Percentiles rank a stretch among this genome's conserved stretches.
These are phyloP conservation scores for Calypte anna DNA, from an alignment of 2,113 vertebrate genomes.

Conservation along the genomic window DNA sequence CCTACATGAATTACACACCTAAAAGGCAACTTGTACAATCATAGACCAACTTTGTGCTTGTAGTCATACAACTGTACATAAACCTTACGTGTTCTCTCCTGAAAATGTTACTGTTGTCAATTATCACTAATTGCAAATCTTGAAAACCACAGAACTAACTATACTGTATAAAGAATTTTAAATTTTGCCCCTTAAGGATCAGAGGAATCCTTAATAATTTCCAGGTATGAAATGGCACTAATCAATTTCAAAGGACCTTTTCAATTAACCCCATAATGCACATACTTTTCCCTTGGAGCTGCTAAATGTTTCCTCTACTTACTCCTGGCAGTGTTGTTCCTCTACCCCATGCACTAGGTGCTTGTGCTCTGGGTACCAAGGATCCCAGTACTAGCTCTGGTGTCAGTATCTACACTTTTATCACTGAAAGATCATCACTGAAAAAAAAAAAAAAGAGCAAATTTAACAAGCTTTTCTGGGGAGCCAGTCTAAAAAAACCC, in stretches of 20 bases:
- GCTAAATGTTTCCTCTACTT: background rate
- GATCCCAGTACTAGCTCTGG: background rate
- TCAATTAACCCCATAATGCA: background rate
- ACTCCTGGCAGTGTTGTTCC: background rate
- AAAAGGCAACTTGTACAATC: background rate
- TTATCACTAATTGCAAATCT: background rate
- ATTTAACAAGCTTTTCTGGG: background rate
- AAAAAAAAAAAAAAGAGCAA: background rate
- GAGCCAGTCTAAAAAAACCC: background rate
- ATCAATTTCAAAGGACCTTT: background rate
- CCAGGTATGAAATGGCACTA: background rate
- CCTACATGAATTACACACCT: slow-evolving; percentile 25
- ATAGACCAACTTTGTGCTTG: background rate
- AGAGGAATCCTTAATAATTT: background rate
- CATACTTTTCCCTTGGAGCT: background rate
- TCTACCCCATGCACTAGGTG: background rate
- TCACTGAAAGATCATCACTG: background rate
- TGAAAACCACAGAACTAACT: background rate
- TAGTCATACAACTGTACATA: background rate
- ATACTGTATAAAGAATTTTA: background rate
- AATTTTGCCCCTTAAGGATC: background rate
- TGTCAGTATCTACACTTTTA: background rate
- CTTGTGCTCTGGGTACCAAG: background rate
- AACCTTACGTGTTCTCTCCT: background rate
- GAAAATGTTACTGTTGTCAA: background rate